A percentile compares a stretch with the other conserved stretches of the same genome.
Evolutionary conservation across 2,113 vertebrate species (phyloP).

Genomic region (Amazona guildingii): DNA sequence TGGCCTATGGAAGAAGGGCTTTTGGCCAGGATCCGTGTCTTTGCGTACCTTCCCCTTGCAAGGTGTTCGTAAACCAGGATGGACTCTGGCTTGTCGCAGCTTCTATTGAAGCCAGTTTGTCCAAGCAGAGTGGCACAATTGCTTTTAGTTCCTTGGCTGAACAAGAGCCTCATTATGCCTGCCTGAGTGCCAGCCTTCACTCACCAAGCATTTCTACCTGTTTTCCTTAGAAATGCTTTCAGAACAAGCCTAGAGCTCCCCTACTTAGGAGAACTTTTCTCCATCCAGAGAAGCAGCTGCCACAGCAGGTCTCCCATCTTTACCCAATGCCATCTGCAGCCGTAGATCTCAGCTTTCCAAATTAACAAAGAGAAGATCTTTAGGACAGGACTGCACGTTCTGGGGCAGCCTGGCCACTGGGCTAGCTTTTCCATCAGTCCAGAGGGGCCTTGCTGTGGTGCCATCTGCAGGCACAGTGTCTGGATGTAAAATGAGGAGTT

Average conservation of each 20-base stretch:
- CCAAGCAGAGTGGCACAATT: rapidly evolving
- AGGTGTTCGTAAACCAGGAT: background rate
- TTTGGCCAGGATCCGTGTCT: background rate
- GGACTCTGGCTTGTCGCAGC: background rate
- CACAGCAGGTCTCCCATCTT: background rate
- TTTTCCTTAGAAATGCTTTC: background rate
- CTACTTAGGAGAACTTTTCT: background rate
- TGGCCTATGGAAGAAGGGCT: background rate
- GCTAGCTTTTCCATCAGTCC: background rate
- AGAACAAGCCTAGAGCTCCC: background rate
- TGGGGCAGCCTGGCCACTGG: background rate
- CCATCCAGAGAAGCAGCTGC: background rate
- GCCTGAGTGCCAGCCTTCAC: background rate
- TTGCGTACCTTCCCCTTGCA: background rate
- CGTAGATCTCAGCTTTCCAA: background rate
- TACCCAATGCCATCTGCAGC: background rate
- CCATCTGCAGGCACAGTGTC: constrained; percentile 11
- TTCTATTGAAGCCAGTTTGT: background rate
- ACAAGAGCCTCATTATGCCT: background rate
- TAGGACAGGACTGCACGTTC: background rate
- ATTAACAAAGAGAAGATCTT: background rate
- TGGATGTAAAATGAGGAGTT: background rate
- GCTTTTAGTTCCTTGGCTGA: background rate
- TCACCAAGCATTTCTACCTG: background rate
- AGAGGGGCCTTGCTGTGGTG: constrained; percentile 4